These are phyloP conservation scores for Melanostigma gelatinosum DNA, from an alignment of 2,113 vertebrate species.

Conservation along the genomic window DNA sequence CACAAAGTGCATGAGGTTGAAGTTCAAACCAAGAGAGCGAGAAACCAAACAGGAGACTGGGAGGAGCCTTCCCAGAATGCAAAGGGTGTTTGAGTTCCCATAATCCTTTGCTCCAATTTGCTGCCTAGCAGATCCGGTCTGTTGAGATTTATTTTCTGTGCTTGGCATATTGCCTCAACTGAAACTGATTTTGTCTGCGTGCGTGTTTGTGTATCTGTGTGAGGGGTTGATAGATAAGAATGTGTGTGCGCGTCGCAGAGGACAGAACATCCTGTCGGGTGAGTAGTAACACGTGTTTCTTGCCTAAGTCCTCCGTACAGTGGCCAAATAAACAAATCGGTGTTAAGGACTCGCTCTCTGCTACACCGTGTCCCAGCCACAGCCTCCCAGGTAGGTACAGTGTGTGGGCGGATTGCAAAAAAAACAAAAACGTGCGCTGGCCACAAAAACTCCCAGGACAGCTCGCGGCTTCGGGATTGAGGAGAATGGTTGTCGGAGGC, in stretches of 20 bases:
- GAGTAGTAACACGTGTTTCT: constrained; percentile 57
- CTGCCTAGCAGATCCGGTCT: constrained; percentile 72
- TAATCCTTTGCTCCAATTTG: constrained; percentile 63
- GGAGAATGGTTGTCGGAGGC: constrained; percentile 60
- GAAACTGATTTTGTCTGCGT: constrained; percentile 38
- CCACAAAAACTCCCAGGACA: constrained; percentile 32
- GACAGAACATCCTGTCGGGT: constrained; percentile 65
- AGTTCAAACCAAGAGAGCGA: constrained; percentile 30
- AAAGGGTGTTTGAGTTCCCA: constrained; percentile 53
- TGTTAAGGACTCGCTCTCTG: constrained; percentile 28
- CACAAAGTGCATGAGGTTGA: constrained; percentile 29
- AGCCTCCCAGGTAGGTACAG: constrained; percentile 44
- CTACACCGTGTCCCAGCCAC: constrained; percentile 12
- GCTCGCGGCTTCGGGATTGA: constrained; percentile 41
- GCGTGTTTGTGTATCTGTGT: constrained; percentile 10
- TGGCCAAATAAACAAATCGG: constrained; percentile 53
- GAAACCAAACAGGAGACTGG: constrained; percentile 32
- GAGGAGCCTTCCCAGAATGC: constrained; percentile 69
- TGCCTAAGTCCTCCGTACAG: constrained; percentile 45
- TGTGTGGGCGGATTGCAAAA: constrained; percentile 31
- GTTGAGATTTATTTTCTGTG: constrained; percentile 59
- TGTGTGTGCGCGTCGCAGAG: constrained; percentile 41
- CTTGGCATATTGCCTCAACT: constrained; percentile 47
- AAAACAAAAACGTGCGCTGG: constrained; percentile 12
- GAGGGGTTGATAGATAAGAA: constrained; percentile 59